Evolutionary conservation across 2,888 invertebrate species (phyloP), one percentile per base, ranked within the genome.

Genomic region (Pediacus dermestoides): DNA sequence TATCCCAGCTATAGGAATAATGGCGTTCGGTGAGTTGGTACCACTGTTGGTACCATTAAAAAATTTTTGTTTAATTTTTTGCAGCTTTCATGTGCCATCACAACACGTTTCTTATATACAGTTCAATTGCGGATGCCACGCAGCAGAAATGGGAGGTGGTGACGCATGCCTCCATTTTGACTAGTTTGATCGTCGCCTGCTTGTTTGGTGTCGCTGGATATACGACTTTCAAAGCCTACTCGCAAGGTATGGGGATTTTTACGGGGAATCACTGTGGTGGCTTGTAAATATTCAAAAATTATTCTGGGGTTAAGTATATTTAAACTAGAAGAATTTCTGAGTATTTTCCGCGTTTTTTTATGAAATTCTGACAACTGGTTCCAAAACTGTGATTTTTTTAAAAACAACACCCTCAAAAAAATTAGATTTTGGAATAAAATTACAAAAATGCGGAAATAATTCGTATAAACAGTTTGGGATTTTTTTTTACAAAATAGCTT

Each of bases 71-170:
- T 33, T 28, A 26, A 33, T 23, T 39, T 46, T 50, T 67, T 70
- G 28, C 64, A 84, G 85, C 88, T n/a, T 90, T 88, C 64, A 88
- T 90, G 88, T 90, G 89, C 62, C 89, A 90, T 59, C 89, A 89
- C 70, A 89, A 88, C 64, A 87, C 87, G 37, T 90, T 89, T 64
- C 74, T 90, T 45, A 80, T 90, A 50, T 89, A 87, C 70, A 80
- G 81, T 42, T 88, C 88, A 22, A 81, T 90, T 67, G 77, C 82
- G 59, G 78, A 85, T 50, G 82, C 85, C 3, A 80, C 78, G 25
- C 79, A 85, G 63, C 75, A 79, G 48, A 76, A 83, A 49, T 90
- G 89, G 89, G 83, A 85, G 57, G 75, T 78, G 52, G 85, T 90
- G 11, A 88, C 88, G 1, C 88, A 89, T 66, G 76, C 81, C 61